phyloP scores from a whole-genome alignment of 1,140 invertebrate species.

The Dinothrombium tinctorium region DNA sequence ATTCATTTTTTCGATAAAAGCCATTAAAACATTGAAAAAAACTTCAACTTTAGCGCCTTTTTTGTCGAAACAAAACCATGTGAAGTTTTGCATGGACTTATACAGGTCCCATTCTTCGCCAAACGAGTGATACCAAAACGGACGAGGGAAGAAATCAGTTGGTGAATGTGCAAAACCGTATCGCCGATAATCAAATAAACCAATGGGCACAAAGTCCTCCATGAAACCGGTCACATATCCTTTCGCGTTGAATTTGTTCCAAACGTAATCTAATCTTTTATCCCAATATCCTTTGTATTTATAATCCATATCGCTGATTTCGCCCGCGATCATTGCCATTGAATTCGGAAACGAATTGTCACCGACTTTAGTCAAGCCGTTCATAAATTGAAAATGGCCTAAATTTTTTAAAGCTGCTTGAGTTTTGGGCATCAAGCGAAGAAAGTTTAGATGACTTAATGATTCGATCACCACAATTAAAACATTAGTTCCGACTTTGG shows the following conservation, averaged over 20 bases:
- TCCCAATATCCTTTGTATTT: conserved; percentile 1
- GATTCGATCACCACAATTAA: conserved; percentile 11
- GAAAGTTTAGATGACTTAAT: conserved; percentile 4
- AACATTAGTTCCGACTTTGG: conserved; percentile 1
- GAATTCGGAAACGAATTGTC: conserved; percentile 25
- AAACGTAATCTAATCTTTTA: conserved; percentile 14
- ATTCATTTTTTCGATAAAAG: conserved; percentile 18
- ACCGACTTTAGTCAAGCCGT: conserved; percentile 21
- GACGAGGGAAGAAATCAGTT: conserved; percentile 52
- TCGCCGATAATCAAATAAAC: conserved; percentile 54
- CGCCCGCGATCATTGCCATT: conserved; percentile 20
- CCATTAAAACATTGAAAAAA: conserved; percentile 12
- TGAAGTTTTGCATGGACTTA: background rate
- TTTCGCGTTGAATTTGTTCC: conserved; percentile 25
- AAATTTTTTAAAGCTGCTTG: conserved; percentile 1
- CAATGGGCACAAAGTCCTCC: conserved; percentile 46
- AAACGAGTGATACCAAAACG: conserved; percentile 28
- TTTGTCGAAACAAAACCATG: conserved; percentile 7
- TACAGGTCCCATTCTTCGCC: conserved; percentile 4
- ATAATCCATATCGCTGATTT: background rate
- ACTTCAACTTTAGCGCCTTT: conserved; percentile 11
- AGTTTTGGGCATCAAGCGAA: conserved; percentile 8
- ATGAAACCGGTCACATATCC: conserved; percentile 50
- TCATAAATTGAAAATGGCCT: conserved; percentile 29
- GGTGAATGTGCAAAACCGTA: conserved; percentile 45